Evolutionary conservation across 2,797 vertebrate genomes (phyloP).

Genomic region (Galaxias olidus): DNA sequence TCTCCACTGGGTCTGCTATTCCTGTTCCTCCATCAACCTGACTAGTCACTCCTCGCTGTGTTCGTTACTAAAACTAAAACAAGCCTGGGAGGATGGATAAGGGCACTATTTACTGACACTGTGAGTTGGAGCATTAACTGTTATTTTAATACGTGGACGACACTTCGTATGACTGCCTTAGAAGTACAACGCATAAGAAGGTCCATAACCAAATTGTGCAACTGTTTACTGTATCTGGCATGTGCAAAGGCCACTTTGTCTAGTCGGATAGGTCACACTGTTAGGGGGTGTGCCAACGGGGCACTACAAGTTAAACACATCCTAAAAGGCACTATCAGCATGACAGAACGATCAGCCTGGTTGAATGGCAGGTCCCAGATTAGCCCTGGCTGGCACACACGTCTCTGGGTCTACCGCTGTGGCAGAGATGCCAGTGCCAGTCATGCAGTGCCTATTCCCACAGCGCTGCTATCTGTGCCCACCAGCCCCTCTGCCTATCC

Average conservation of each 20-base stretch:
- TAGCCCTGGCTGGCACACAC: slow-evolving; percentile 28
- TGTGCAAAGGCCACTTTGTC: not conserved
- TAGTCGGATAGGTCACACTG: slow-evolving; percentile 5
- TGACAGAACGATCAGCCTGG: not conserved
- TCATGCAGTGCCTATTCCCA: slow-evolving; percentile 66
- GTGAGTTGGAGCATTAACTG: too few relatives aligned
- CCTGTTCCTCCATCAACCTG: too few relatives aligned
- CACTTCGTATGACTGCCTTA: too few relatives aligned
- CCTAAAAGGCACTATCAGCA: slow-evolving; percentile 1
- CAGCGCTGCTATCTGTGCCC: slow-evolving; percentile 64
- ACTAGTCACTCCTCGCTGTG: too few relatives aligned
- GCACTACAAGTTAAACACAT: slow-evolving; percentile 8
- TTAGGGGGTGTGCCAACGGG: slow-evolving; percentile 17
- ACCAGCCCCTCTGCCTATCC: slow-evolving; percentile 31
- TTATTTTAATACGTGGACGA: too few relatives aligned
- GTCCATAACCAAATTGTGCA: not conserved
- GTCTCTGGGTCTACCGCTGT: slow-evolving; percentile 39
- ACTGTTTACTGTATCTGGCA: not conserved
- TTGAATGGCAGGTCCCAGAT: slow-evolving; percentile 38
- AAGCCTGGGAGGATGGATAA: too few relatives aligned
- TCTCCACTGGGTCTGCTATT: too few relatives aligned
- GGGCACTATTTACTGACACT: too few relatives aligned
- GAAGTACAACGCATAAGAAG: too few relatives aligned
- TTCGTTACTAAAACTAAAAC: too few relatives aligned
- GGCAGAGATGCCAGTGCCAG: slow-evolving; percentile 71